These are phyloP conservation scores for Drosophila niveifrons DNA, from an alignment of 2,888 invertebrate genomes.

Conservation along the genomic window DNA sequence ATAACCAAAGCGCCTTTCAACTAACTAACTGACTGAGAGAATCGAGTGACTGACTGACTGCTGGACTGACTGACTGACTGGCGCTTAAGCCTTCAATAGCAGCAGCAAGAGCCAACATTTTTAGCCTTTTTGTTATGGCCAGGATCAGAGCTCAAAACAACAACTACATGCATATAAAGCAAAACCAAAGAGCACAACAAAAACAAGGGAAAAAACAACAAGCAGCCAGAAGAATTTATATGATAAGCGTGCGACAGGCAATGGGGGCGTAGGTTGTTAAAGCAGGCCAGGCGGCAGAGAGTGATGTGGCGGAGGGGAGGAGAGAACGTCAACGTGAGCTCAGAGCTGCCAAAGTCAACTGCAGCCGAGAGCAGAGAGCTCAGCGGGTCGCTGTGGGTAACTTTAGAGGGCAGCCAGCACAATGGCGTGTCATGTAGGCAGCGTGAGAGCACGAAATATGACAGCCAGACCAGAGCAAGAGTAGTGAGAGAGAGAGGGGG, in stretches of 20 bases:
- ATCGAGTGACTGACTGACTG: constrained; percentile 39
- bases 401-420: constrained; percentile 46
- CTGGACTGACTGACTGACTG: constrained; percentile 53
- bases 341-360: constrained; percentile 32
- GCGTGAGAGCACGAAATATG: constrained; percentile 75
- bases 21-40: constrained; percentile 38
- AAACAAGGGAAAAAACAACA: constrained; percentile 48
- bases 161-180: constrained; percentile 8
- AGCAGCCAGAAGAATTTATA: constrained; percentile 70
- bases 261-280: constrained; percentile 1
- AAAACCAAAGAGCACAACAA: not conserved
- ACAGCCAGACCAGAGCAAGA: constrained; percentile 51
- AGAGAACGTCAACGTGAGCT: constrained; percentile 45
- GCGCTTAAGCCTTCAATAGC: constrained; percentile 78
- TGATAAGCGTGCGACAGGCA: constrained; percentile 72
- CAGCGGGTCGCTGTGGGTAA: constrained; percentile 52
- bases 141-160: constrained; percentile 59
- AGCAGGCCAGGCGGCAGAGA: not conserved
- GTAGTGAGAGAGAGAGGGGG: not conserved
- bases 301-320: not conserved
- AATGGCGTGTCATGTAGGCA: constrained; percentile 68
- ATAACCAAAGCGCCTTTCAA: constrained; percentile 41
- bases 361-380: constrained; percentile 27
- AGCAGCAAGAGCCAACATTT: constrained; percentile 66
- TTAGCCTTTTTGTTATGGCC: constrained; percentile 73